Conservation (phyloP, 2,797 vertebrate genomes). For the Darevskia nairensis region DNA sequence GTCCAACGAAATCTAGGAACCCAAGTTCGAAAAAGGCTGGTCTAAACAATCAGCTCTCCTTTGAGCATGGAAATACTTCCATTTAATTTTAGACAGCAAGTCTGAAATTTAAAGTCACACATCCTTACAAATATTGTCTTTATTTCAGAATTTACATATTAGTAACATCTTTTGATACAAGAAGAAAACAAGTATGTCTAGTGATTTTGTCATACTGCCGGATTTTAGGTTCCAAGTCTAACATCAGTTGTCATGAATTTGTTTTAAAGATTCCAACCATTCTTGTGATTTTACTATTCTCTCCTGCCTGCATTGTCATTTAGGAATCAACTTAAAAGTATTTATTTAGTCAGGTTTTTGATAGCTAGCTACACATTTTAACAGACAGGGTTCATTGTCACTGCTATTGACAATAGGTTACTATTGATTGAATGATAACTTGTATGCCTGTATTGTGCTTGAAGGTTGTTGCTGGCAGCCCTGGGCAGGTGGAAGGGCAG, state of each 20-base stretch:
- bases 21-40: not conserved
- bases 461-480: too few species aligned
- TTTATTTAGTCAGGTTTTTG: too few species aligned
- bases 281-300: not conserved
- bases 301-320: too few species aligned
- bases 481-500: too few species aligned
- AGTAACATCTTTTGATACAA: not conserved
- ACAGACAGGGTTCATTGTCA: too few species aligned
- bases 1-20: too few species aligned
- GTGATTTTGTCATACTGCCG: not conserved
- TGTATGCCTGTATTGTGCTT: too few species aligned
- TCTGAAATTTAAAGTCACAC: not conserved
- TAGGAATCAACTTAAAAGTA: too few species aligned
- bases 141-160: not conserved
- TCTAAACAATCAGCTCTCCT: not conserved
- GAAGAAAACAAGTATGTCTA: not conserved
- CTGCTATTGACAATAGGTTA: too few species aligned
- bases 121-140: not conserved
- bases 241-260: not conserved
- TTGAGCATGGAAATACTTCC: not conserved
- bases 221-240: not conserved
- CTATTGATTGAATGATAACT: too few species aligned
- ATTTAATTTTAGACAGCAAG: not conserved
- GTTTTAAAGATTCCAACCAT: rapidly evolving
- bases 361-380: too few species aligned